A percentile compares a stretch with the other conserved stretches of the same genome.
Evolutionary conservation across 2,797 vertebrate species (phyloP).

Genomic region (Hemibagrus guttatus): DNA sequence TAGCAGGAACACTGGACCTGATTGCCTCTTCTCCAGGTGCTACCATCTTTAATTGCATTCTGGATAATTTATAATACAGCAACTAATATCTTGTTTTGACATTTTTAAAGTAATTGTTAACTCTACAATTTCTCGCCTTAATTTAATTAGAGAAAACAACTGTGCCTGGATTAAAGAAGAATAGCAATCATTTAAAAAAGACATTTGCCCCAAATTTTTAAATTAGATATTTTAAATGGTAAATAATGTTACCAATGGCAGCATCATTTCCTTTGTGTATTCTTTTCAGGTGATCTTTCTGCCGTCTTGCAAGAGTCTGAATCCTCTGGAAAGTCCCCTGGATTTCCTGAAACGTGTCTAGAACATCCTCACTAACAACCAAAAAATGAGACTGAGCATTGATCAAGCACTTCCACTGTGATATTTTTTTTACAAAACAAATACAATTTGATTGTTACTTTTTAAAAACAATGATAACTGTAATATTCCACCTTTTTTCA

Average conservation of each 20-base stretch:
- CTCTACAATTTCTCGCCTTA: constrained; percentile 53
- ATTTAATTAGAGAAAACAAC: constrained; percentile 55
- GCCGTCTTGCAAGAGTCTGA: constrained; percentile 84
- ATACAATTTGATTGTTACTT: background rate
- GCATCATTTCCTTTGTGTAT: constrained; percentile 82
- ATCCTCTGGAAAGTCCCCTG: constrained; percentile 93
- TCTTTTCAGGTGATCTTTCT: constrained; percentile 92
- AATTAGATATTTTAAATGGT: constrained; percentile 34
- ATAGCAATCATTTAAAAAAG: constrained; percentile 50
- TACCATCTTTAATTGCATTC: constrained; percentile 55
- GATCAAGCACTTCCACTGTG: constrained; percentile 22
- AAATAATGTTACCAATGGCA: constrained; percentile 79
- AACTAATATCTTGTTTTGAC: constrained; percentile 57
- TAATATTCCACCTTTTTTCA: background rate
- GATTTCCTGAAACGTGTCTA: constrained; percentile 85
- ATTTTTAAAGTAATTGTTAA: constrained; percentile 58
- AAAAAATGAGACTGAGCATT: constrained; percentile 57
- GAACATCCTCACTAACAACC: constrained; percentile 83
- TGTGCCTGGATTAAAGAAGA: constrained; percentile 34
- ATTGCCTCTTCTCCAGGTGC: constrained; percentile 51
- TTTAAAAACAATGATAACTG: background rate
- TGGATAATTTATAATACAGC: constrained; percentile 53
- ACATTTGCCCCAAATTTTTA: constrained; percentile 28
- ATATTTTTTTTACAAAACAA: background rate
- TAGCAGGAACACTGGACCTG: constrained; percentile 49